phyloP scores from a whole-genome alignment of 2,113 vertebrate genomes.

The Calypte anna region DNA sequence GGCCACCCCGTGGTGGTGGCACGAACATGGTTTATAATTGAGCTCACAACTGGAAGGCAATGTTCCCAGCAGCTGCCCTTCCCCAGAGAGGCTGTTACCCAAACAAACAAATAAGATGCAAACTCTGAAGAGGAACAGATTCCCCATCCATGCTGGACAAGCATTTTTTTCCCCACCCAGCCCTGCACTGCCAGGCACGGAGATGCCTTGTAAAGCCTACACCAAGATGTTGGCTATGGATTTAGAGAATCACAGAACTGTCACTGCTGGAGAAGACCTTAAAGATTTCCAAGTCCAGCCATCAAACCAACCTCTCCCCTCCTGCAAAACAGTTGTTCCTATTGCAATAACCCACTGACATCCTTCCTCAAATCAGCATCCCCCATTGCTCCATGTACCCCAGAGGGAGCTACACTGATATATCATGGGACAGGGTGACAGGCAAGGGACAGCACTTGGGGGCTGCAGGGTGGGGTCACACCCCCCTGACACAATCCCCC shows the following conservation, averaged over 20 bases:
- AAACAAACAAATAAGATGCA: neutral
- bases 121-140: neutral
- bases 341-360: accelerated
- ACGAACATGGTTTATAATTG: accelerated
- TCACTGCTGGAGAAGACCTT: too few species aligned
- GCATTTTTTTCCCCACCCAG: neutral
- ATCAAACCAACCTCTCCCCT: neutral
- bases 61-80: accelerated
- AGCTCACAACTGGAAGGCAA: neutral
- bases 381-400: accelerated
- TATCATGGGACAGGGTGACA: neutral
- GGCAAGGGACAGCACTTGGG: neutral
- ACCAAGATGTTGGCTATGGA: neutral
- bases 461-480: neutral
- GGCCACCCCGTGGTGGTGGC: neutral
- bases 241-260: neutral
- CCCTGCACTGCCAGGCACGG: neutral
- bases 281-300: too few species aligned
- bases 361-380: neutral
- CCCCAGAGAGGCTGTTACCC: neutral
- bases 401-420: neutral
- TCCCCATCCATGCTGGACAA: accelerated
- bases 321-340: neutral
- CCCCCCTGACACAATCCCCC: accelerated
- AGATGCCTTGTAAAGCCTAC: neutral